Base-by-base conservation (phyloP, 1,140 invertebrate species). In the Hyphantria cunea region DNA sequence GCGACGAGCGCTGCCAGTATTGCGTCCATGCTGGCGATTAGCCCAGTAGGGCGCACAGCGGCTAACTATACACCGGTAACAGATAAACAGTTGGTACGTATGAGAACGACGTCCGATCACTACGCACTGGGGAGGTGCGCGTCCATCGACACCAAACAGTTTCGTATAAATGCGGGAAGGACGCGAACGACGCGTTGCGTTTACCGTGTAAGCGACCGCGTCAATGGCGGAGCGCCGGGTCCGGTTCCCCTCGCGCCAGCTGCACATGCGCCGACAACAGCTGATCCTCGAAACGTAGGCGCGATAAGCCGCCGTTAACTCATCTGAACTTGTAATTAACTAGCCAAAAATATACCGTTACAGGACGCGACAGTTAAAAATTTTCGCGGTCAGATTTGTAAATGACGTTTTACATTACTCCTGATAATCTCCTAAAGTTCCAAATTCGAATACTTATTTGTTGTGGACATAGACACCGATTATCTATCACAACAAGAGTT, bases 1-100 rank as follows among this genome's bases (percentile, higher is more conserved):
- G 89, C 91, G 70, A 91, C 91, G 71, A 93, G 84, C 66, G 89
- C 87, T 77, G 92, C 86, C 76, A 93, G 84, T 62, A 93, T 76
- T 68, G 91, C 91, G 83, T 91, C 89, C 91, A 92, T 92, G 78
- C 69, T 90, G 86, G 84, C 84, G 74, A 59, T 34, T 51, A 60
- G 84, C 81, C 86, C 80, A 86, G 76, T 88, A 76, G 82, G 76
- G 66, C 80, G 68, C 76, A 70, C 70, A 54, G 52, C 59, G 66
- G 55, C 72, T 70, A 74, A 67, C 72, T 76, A 70, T 61, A 70
- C 68, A 70, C 74, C 65, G 72, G 63, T 66, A 44, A 62, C 70
- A 64, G 74, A 70, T 74, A 72, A 78, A 74, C 61, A 69, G 52
- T n/a, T n/a, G n/a, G n/a, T 60, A 58, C 69, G 51, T 34, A 47